Evolutionary conservation across 2,113 vertebrate species (phyloP).

Genomic region (Chionodraco myersi): DNA sequence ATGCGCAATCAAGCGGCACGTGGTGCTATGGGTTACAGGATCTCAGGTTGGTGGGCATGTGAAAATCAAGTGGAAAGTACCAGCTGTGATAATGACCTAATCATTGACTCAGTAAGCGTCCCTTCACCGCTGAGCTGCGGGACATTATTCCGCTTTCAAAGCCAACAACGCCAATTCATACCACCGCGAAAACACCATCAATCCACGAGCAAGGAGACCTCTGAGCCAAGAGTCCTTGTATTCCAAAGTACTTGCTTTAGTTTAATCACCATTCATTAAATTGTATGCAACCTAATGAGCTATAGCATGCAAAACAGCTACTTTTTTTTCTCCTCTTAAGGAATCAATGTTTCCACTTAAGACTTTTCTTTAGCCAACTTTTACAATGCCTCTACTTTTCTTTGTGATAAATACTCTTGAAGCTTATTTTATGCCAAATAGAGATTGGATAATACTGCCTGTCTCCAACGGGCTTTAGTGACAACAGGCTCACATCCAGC

Average conservation of each 20-base stretch:
- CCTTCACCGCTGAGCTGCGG: slow-evolving; percentile 5
- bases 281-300: slow-evolving; percentile 64
- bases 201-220: slow-evolving; percentile 29
- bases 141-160: slow-evolving; percentile 20
- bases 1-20: background rate
- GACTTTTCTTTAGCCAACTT: slow-evolving; percentile 49
- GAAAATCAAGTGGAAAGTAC: slow-evolving; percentile 35
- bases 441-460: slow-evolving; percentile 3
- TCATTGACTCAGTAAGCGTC: slow-evolving; percentile 19
- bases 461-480: slow-evolving; percentile 27
- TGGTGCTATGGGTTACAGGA: background rate
- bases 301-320: slow-evolving; percentile 57
- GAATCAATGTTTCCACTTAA: slow-evolving; percentile 64
- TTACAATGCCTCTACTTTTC: slow-evolving; percentile 10
- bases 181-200: background rate
- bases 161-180: background rate
- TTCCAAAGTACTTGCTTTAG: slow-evolving; percentile 38
- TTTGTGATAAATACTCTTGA: slow-evolving; percentile 17
- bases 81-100: slow-evolving; percentile 29
- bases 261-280: slow-evolving; percentile 60
- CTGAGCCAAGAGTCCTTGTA: slow-evolving; percentile 12
- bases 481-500: slow-evolving; percentile 27
- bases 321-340: slow-evolving; percentile 21
- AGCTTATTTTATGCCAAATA: background rate
- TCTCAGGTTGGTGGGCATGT: background rate